A percentile compares a stretch with the other conserved stretches of the same genome.
These are phyloP conservation scores for Argyra leucocephala DNA, from an alignment of 2,888 invertebrate genomes.

Conservation along the genomic window DNA sequence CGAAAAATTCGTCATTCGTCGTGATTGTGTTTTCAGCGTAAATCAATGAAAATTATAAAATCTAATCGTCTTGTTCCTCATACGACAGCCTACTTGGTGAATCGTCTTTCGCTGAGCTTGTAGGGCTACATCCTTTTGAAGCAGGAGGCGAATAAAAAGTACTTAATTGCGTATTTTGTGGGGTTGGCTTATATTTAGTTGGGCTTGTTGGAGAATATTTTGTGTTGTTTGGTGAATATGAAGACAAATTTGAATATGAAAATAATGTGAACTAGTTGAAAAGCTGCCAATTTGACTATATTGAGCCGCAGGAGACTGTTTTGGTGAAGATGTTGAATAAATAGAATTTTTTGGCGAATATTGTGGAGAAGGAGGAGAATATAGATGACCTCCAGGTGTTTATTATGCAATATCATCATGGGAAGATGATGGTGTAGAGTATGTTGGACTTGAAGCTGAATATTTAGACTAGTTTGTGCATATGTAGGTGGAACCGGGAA, in stretches of 20 bases:
- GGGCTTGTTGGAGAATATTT: constrained; percentile 75
- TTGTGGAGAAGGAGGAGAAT: constrained; percentile 71
- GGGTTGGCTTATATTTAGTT: constrained; percentile 52
- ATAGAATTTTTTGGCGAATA: constrained; percentile 71
- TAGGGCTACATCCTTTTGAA: constrained; percentile 63
- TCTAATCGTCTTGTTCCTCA: constrained; percentile 29
- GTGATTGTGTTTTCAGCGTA: too few species aligned
- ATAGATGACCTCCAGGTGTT: constrained; percentile 78
- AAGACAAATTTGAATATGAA: constrained; percentile 39
- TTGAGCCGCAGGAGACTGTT: constrained; percentile 58
- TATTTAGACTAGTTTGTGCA: constrained; percentile 70
- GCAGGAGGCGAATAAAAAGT: constrained; percentile 73
- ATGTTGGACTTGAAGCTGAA: constrained; percentile 70
- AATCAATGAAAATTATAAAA: too few species aligned
- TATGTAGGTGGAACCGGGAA: constrained; percentile 64
- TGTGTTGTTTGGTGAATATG: constrained; percentile 63
- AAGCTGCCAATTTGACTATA: constrained; percentile 64
- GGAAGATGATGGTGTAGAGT: constrained; percentile 75
- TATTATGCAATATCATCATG: constrained; percentile 70
- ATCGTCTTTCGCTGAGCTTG: constrained; percentile 61
- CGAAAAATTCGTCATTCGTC: too few species aligned
- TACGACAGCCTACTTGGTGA: constrained; percentile 52
- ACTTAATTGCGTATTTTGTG: constrained; percentile 54
- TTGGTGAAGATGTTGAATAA: constrained; percentile 76
- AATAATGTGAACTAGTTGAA: constrained; percentile 57